Conservation (phyloP, 1,140 invertebrate genomes). For the Magallana ariakensis region DNA sequence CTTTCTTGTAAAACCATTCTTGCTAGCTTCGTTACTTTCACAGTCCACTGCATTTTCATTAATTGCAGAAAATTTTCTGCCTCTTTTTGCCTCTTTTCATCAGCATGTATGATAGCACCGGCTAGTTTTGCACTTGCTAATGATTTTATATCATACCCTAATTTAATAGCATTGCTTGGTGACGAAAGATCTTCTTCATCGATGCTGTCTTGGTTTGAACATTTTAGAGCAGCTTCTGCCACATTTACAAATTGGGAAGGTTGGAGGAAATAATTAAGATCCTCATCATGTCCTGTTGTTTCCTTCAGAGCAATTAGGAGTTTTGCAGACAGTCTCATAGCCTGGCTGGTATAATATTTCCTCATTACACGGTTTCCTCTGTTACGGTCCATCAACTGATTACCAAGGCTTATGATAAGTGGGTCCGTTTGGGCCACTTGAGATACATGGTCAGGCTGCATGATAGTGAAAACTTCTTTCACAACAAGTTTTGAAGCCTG, state of each 20-base stretch:
- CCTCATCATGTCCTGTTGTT: neutral
- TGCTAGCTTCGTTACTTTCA: slow-evolving; percentile 46
- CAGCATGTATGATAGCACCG: slow-evolving; percentile 14
- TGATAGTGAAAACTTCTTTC: slow-evolving; percentile 52
- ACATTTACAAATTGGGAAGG: slow-evolving; percentile 49
- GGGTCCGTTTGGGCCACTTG: slow-evolving; percentile 42
- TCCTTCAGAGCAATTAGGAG: neutral
- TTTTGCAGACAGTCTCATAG: slow-evolving; percentile 51
- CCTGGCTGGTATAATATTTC: slow-evolving; percentile 49
- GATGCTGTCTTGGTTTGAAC: slow-evolving; percentile 38
- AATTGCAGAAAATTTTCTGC: slow-evolving; percentile 33
- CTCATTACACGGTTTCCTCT: slow-evolving; percentile 45
- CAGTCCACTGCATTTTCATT: slow-evolving; percentile 45
- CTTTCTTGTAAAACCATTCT: slow-evolving; percentile 22
- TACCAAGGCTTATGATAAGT: slow-evolving; percentile 48
- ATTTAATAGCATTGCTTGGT: slow-evolving; percentile 58
- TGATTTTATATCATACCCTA: slow-evolving; percentile 57
- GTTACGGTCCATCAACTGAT: slow-evolving; percentile 54
- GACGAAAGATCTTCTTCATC: slow-evolving; percentile 60
- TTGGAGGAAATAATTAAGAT: slow-evolving; percentile 42
- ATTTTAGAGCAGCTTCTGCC: slow-evolving; percentile 47
- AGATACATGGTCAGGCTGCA: slow-evolving; percentile 41
- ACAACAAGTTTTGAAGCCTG: neutral
- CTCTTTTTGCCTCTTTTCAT: slow-evolving; percentile 26
- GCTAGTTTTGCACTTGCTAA: slow-evolving; percentile 48